phyloP scores from a whole-genome alignment of 1,140 invertebrate species.

The Fragariocoptes setiger region DNA sequence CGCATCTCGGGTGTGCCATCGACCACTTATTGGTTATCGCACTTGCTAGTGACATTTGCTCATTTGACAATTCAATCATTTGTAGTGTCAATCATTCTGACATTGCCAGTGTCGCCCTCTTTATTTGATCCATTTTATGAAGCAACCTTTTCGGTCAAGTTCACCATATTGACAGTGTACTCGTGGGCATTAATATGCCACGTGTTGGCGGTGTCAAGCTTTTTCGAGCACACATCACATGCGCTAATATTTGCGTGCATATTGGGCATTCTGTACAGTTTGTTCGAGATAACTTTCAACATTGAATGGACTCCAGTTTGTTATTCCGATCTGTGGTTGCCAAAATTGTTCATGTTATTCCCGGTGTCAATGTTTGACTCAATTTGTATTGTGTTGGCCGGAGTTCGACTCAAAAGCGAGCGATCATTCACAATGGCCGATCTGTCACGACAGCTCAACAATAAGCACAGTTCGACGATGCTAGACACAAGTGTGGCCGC shows the following conservation, averaged over 20 bases:
- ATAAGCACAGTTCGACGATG: too few species aligned
- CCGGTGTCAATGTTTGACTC: too few species aligned
- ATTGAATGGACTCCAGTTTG: background rate
- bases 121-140: background rate
- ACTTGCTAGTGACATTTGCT: background rate
- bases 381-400: too few species aligned
- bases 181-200: background rate
- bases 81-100: background rate
- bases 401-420: too few species aligned
- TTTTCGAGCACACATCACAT: background rate
- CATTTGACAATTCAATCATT: background rate
- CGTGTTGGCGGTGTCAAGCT: background rate
- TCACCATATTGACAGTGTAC: background rate
- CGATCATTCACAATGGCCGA: too few species aligned
- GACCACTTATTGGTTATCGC: background rate
- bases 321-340: background rate
- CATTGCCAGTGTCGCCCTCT: background rate
- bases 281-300: background rate
- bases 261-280: background rate
- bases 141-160: background rate
- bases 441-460: too few species aligned
- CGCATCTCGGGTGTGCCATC: background rate
- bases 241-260: background rate
- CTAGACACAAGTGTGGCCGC: too few species aligned
- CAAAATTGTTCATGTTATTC: too few species aligned